These are phyloP conservation scores for Apamea anceps DNA, from an alignment of 2,888 invertebrate species.

Conservation along the genomic window DNA sequence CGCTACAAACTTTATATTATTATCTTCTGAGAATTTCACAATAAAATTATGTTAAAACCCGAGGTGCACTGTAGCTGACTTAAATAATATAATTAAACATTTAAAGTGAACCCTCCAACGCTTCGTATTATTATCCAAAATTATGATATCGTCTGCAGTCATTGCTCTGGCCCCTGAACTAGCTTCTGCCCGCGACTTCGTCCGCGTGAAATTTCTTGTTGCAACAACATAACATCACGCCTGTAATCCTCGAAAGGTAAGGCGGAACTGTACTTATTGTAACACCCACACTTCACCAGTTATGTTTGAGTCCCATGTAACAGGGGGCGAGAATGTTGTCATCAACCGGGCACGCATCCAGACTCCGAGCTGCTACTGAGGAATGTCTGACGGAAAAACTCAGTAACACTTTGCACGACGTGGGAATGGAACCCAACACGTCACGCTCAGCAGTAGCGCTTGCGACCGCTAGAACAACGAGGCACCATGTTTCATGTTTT, in stretches of 20 bases:
- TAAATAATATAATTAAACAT: background rate
- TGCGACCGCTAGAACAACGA: too few species aligned
- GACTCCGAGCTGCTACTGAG: too few species aligned
- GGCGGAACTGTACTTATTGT: too few species aligned
- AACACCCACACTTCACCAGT: too few species aligned
- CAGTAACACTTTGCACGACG: background rate
- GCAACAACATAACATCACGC: background rate
- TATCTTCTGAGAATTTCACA: background rate
- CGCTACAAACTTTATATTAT: background rate
- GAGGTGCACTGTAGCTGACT: background rate
- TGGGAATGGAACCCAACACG: background rate
- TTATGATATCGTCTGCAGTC: too few species aligned
- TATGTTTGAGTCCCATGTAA: too few species aligned
- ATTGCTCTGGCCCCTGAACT: background rate
- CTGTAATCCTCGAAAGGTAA: too few species aligned
- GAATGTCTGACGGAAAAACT: background rate
- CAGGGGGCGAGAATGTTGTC: too few species aligned
- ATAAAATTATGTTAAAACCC: background rate
- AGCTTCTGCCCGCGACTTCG: background rate
- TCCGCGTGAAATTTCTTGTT: background rate
- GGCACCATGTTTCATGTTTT: background rate
- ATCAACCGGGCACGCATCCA: too few species aligned
- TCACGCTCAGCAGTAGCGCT: too few species aligned
- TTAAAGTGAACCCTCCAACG: constrained; percentile 3
- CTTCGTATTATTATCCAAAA: too few species aligned